phyloP scores from a whole-genome alignment of 2,797 vertebrate species.

The Hybognathus amarus region DNA sequence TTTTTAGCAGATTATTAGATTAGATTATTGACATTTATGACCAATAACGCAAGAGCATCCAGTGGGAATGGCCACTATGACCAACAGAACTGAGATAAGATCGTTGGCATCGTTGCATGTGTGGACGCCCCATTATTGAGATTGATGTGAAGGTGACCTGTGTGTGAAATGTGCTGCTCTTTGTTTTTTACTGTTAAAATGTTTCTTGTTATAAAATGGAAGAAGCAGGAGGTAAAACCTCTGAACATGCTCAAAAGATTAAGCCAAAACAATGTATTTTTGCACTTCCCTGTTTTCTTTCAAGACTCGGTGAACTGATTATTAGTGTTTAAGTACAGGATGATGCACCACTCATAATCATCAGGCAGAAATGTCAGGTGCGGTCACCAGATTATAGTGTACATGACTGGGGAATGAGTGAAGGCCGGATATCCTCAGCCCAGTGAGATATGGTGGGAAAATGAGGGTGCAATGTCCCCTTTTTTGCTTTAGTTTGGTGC shows the following conservation, averaged over 20 bases:
- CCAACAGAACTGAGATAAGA: background rate
- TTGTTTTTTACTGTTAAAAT: background rate
- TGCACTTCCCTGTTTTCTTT: constrained; percentile 5
- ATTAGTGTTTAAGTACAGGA: background rate
- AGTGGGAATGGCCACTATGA: background rate
- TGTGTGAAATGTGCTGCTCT: constrained; percentile 22
- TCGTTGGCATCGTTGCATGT: background rate
- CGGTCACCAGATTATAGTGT: background rate
- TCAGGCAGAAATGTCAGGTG: background rate
- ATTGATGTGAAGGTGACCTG: constrained; percentile 29
- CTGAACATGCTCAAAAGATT: background rate
- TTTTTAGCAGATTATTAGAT: background rate
- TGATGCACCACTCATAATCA: background rate
- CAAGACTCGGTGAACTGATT: background rate
- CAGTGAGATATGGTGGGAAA: background rate
- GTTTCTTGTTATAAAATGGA: background rate
- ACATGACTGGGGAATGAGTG: background rate
- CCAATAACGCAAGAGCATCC: background rate
- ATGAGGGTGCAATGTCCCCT: too few relatives aligned
- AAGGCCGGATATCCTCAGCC: background rate
- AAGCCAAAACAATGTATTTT: background rate
- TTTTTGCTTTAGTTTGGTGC: background rate
- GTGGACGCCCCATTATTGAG: constrained; percentile 3
- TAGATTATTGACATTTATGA: too few relatives aligned
- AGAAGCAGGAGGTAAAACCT: background rate